A percentile compares a stretch with the other conserved stretches of the same genome.
Evolutionary conservation across 1,140 invertebrate genomes (phyloP).

Genomic region (Pseudobourletiella spinata): DNA sequence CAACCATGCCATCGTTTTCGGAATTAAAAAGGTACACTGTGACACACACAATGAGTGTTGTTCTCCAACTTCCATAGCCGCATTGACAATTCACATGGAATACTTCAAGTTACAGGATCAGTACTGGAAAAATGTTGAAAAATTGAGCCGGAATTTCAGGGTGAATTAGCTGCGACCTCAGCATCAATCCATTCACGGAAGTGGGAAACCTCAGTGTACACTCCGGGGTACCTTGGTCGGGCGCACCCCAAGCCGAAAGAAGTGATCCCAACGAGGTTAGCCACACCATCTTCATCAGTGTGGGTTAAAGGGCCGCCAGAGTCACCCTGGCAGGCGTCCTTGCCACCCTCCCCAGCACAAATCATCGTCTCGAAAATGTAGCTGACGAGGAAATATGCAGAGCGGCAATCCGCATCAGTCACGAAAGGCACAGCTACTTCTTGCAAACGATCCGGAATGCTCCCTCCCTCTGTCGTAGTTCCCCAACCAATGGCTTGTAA

Average conservation of each 20-base stretch:
- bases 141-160: too few relatives aligned
- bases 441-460: neutral
- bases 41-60: too few relatives aligned
- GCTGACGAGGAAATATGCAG: conserved; percentile 20
- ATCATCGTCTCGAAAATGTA: conserved; percentile 33
- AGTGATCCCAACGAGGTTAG: conserved; percentile 43
- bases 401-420: conserved; percentile 19
- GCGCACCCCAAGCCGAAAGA: conserved; percentile 44
- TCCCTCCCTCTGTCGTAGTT: conserved; percentile 4
- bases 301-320: conserved; percentile 7
- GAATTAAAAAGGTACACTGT: too few relatives aligned
- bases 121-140: too few relatives aligned
- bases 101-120: too few relatives aligned
- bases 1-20: too few relatives aligned
- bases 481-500: conserved; percentile 2
- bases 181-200: conserved; percentile 38
- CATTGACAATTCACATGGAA: too few relatives aligned
- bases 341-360: conserved; percentile 39
- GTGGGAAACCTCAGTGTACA: conserved; percentile 41
- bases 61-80: too few relatives aligned
- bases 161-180: too few relatives aligned
- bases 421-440: conserved; percentile 10
- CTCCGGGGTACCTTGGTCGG: conserved; percentile 41
- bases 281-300: neutral
- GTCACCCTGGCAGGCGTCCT: conserved; percentile 38